Evolutionary conservation across 37 sponge, comb jelly and placozoan species (phyloP), one percentile per base, ranked within the genome.

Genomic region (Spongilla lacustris): DNA sequence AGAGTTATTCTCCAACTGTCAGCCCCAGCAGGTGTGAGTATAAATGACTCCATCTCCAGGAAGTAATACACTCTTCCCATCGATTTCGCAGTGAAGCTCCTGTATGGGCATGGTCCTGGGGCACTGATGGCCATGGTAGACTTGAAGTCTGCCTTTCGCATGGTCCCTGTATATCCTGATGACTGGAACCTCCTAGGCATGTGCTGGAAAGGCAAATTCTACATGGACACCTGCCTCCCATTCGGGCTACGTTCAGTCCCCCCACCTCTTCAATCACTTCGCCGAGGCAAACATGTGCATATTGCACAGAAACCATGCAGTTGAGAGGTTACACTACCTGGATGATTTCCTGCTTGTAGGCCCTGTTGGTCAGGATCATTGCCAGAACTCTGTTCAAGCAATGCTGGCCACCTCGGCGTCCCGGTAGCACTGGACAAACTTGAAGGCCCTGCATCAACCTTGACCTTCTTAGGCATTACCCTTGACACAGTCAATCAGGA

Each of bases 241-340:
- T 86, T 86, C 30, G 86, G 86, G 2, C 73, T 67, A 36, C 48
- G 72, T 2, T 86, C 79, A 41, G 26, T 32, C 77, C 5, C 87
- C 87, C 23, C 79, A 46, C 81, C 81, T 87, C 22, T 87, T 87
- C 38, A 87, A 87, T 68, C 87, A 72, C 27, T 26, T 87, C 10
- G 73, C 81, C 0, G 81, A 87, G 11, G 87, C 81, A 13, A 32
- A 77, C 49, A 26, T 69, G 23, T 86, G 86, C 79, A 78, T 78
- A 0, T 71, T 86, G 50, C 26, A 23, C 1, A 68, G 26, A 1
- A 86, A 86, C 27, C 69, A 78, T 38, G 81, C 36, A 24, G 4
- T 87, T 9, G 41, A 41, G 41, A 11, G 29, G 25, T 10, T 46
- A 23, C 87, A 87, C 38, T 87, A 80, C 67, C 81, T 87, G 75